Conservation (phyloP, 2,888 invertebrate species). For the Buathra laborator region DNA sequence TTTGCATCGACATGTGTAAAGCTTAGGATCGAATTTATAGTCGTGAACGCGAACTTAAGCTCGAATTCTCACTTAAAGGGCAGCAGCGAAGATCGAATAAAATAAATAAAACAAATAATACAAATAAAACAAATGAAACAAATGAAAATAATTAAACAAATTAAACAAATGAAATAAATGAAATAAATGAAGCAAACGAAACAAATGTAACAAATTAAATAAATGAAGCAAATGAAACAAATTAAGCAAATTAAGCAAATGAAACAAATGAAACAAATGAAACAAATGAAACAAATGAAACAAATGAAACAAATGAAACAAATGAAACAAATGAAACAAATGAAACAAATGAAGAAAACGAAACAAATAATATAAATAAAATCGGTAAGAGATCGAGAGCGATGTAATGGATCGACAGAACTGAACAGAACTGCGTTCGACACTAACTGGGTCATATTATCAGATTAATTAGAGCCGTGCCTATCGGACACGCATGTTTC, state of each 20-base stretch:
- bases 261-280: too few relatives aligned
- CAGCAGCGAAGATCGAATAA: too few relatives aligned
- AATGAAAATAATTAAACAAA: too few relatives aligned
- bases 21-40: slow-evolving; percentile 19
- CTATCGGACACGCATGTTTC: slow-evolving; percentile 41
- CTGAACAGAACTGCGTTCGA: slow-evolving; percentile 20
- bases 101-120: too few relatives aligned
- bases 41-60: background rate
- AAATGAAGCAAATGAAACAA: too few relatives aligned
- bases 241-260: too few relatives aligned
- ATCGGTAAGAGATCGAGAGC: background rate
- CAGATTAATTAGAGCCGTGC: slow-evolving; percentile 65
- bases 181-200: too few relatives aligned
- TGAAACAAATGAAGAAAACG: background rate
- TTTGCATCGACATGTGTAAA: slow-evolving; percentile 28
- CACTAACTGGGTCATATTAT: slow-evolving; percentile 65
- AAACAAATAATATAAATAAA: background rate
- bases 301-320: too few relatives aligned
- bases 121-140: too few relatives aligned
- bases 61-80: background rate
- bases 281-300: background rate
- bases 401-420: slow-evolving; percentile 6
- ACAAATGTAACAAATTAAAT: too few relatives aligned
- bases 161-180: too few relatives aligned
- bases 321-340: too few relatives aligned